Evolutionary conservation across 1,140 invertebrate species (phyloP).

Genomic region (Drosophila sucinea): DNA sequence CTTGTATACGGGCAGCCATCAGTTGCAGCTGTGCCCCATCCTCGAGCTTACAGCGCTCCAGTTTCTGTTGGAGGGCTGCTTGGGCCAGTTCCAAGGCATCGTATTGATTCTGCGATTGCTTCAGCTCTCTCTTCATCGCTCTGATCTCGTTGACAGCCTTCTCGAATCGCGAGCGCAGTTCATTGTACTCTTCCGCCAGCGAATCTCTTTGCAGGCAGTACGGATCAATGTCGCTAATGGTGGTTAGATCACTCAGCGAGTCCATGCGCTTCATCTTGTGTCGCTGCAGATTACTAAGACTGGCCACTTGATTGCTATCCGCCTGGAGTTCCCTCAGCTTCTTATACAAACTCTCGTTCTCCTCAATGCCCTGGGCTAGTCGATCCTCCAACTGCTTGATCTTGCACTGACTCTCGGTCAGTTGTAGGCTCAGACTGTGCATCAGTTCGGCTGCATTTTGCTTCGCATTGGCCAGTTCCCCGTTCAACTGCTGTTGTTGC

Average conservation of each 20-base stretch:
- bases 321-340: slow-evolving; percentile 89
- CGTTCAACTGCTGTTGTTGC: slow-evolving; percentile 72
- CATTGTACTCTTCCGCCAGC: slow-evolving; percentile 91
- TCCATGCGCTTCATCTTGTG: slow-evolving; percentile 88
- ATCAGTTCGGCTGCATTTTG: slow-evolving; percentile 82
- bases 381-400: slow-evolving; percentile 83
- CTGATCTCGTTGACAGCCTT: slow-evolving; percentile 92
- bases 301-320: slow-evolving; percentile 82
- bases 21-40: slow-evolving; percentile 90
- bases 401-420: slow-evolving; percentile 73
- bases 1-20: slow-evolving; percentile 93
- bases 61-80: slow-evolving; percentile 89
- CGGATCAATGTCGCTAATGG: slow-evolving; percentile 90
- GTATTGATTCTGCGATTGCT: slow-evolving; percentile 90
- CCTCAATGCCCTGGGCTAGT: slow-evolving; percentile 88
- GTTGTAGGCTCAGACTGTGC: slow-evolving; percentile 64
- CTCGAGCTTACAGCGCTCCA: slow-evolving; percentile 87
- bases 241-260: slow-evolving; percentile 91
- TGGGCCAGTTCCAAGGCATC: slow-evolving; percentile 91
- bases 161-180: slow-evolving; percentile 90
- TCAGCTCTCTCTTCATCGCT: slow-evolving; percentile 91
- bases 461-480: slow-evolving; percentile 82
- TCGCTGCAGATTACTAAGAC: slow-evolving; percentile 81
- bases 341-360: slow-evolving; percentile 89
- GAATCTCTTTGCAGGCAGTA: slow-evolving; percentile 90